Evolutionary conservation across 2,797 vertebrate genomes (phyloP).

Genomic region (Thalassophryne amazonica): DNA sequence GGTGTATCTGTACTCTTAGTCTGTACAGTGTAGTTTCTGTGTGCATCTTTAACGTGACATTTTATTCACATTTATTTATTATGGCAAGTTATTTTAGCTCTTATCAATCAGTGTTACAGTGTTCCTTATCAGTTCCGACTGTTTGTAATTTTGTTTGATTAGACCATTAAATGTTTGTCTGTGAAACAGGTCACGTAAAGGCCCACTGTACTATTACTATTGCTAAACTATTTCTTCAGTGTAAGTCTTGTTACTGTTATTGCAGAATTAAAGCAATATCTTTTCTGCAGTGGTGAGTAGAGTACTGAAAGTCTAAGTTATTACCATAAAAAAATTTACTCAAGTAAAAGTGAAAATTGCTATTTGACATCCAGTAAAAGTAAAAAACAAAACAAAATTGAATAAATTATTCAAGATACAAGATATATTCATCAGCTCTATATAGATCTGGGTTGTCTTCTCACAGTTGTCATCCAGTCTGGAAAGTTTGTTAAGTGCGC

Average conservation of each 20-base stretch:
- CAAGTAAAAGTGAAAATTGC: too few relatives aligned
- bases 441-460: too few relatives aligned
- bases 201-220: slow-evolving; percentile 28
- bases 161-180: slow-evolving; percentile 35
- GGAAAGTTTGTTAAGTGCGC: too few relatives aligned
- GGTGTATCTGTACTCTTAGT: neutral
- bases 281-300: slow-evolving; percentile 14
- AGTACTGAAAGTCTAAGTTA: too few relatives aligned
- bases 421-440: too few relatives aligned
- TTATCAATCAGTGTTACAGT: neutral
- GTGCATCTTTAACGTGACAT: neutral
- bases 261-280: slow-evolving; percentile 31
- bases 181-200: slow-evolving; percentile 36
- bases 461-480: too few relatives aligned
- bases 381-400: too few relatives aligned
- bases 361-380: too few relatives aligned
- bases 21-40: slow-evolving; percentile 1
- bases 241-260: slow-evolving; percentile 13
- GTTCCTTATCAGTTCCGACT: neutral
- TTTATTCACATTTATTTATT: neutral
- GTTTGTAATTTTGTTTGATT: slow-evolving; percentile 5
- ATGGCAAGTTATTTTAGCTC: neutral
- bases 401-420: too few relatives aligned
- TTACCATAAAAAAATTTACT: too few relatives aligned
- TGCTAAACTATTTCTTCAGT: too few relatives aligned